Percentiles rank a stretch among this genome's conserved stretches.
Conservation (phyloP, 2,888 invertebrate genomes). For the Scaptomyza cyrtandrae region DNA sequence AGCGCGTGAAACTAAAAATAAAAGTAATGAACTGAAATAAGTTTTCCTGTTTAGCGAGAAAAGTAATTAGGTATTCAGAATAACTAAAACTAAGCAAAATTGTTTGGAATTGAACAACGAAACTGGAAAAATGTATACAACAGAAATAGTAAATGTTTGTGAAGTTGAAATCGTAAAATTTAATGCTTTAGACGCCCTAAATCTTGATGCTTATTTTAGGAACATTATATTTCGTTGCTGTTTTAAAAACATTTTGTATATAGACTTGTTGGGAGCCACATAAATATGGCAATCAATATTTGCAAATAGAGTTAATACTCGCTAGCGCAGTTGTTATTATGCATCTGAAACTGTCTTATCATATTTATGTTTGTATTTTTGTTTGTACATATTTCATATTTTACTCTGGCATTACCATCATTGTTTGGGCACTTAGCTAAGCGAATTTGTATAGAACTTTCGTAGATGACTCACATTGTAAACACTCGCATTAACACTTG, state of each 20-base stretch:
- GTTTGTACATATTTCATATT: slow-evolving; percentile 4
- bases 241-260: not conserved
- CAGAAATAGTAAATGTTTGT: not conserved
- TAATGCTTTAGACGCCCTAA: not conserved
- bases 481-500: not conserved
- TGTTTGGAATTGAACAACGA: not conserved
- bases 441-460: slow-evolving; percentile 35
- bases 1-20: slow-evolving; percentile 21
- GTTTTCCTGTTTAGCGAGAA: slow-evolving; percentile 28
- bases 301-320: slow-evolving; percentile 1
- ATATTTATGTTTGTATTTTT: not conserved
- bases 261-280: not conserved
- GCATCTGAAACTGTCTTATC: slow-evolving; percentile 21
- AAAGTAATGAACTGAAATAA: slow-evolving; percentile 12
- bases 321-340: slow-evolving; percentile 11
- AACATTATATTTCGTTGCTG: not conserved
- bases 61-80: not conserved
- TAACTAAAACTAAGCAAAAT: not conserved
- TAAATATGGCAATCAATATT: not conserved
- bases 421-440: slow-evolving; percentile 30
- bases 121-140: not conserved
- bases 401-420: slow-evolving; percentile 53
- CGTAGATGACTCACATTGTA: slow-evolving; percentile 37
- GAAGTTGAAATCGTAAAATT: not conserved
- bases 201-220: not conserved